These are phyloP conservation scores for Cephus pygmeus DNA, from an alignment of 2,888 invertebrate genomes.

Conservation along the genomic window DNA sequence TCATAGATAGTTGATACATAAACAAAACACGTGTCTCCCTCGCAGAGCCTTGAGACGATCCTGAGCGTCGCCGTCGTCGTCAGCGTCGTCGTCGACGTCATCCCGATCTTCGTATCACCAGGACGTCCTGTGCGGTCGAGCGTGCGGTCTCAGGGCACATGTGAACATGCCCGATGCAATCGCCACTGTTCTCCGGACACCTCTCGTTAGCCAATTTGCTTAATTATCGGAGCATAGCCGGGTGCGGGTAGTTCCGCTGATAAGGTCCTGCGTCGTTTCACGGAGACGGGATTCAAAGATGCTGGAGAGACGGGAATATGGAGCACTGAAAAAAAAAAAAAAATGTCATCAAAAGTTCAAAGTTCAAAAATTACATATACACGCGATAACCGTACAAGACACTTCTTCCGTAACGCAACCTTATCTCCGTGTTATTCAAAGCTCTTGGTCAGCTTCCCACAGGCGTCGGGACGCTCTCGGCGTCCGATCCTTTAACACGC, in stretches of 20 bases:
- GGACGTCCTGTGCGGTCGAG: conserved; percentile 60
- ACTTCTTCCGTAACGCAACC: background rate
- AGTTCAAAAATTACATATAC: background rate
- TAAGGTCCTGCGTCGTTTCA: background rate
- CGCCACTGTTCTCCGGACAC: conserved; percentile 40
- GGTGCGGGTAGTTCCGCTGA: conserved; percentile 21
- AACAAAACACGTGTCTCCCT: background rate
- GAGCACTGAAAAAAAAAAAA: background rate
- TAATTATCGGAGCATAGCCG: conserved; percentile 50
- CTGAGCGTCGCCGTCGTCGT: background rate
- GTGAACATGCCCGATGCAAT: conserved; percentile 43
- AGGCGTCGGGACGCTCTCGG: conserved; percentile 6
- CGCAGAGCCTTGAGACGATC: background rate
- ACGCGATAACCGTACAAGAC: background rate
- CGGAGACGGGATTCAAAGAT: background rate
- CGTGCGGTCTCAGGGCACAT: conserved; percentile 39
- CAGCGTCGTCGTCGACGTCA: background rate
- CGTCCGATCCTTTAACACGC: conserved; percentile 8
- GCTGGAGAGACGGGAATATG: accelerated
- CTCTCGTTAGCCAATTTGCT: conserved; percentile 43
- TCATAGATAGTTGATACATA: background rate
- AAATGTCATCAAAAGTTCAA: background rate
- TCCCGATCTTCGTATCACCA: conserved; percentile 46
- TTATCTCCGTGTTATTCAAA: background rate
- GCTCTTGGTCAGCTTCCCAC: conserved; percentile 7